Evolutionary conservation across 2,113 vertebrate genomes (phyloP), one percentile per base, ranked within the genome.

Genomic region (Stomatorhinus ivindoensis): DNA sequence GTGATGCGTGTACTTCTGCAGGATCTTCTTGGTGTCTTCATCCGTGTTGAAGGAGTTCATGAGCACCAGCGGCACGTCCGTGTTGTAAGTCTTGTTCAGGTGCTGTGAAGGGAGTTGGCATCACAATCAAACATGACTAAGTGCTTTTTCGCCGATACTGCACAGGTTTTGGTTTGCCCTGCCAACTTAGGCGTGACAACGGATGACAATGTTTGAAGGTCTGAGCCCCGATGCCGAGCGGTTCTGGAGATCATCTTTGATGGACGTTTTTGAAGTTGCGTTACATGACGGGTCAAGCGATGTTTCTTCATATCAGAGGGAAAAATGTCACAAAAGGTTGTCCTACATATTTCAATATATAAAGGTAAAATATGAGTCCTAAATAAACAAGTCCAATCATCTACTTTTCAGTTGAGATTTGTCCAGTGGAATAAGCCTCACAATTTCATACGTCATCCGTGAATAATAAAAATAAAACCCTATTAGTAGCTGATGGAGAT

Each of bases 21-120:
- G 91, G 92, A 98, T 98, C 94, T 98, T 98, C 94, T 97, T 97
- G 0, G 97, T 98, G 93, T 98, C 97, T 0, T 98, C 97, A 1
- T 97, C 97, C 0, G 97, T 97, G 93, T 98, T 98, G 94, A 98
- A 98, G 87, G 97, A 98, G 89, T 98, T 98, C 97, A 98, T 98
- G 50, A 97, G 95, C 91, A 96, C 96, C 76, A 95, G 95, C 89
- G 97, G 97, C 90, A 98, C 97, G 44, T 97, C 95, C 0, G 97
- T 96, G 90, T 97, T 96, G 92, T 97, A 97, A 42, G 94, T 96
- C 94, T 96, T 97, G 92, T 98, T 97, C 92, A 97, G 94, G 91
- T 97, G 96, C 96, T 97, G 91, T 48, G 80, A 87, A 65, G 88
- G 46, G 47, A 19, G 5, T n/a, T 58, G 50, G 51, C 1, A 7